Evolutionary conservation across 1,140 invertebrate species (phyloP).

Genomic region (Cyclargus thomasi): DNA sequence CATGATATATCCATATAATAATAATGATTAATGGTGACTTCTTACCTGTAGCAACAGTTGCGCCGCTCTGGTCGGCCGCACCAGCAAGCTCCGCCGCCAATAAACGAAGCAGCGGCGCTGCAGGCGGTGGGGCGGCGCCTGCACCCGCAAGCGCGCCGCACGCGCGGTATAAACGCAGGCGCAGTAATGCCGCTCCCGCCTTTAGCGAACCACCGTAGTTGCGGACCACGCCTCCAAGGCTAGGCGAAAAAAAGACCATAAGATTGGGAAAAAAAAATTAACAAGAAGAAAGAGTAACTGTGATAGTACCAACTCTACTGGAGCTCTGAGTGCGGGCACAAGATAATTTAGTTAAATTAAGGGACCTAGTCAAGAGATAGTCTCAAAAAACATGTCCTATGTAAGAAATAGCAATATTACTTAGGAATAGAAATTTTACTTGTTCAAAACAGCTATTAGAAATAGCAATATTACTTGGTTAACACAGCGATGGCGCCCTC

Average conservation of each 20-base stretch:
- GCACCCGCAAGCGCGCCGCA: conserved; percentile 88
- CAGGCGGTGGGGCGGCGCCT: conserved; percentile 81
- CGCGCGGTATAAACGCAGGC: conserved; percentile 93
- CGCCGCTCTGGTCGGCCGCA: conserved; percentile 93
- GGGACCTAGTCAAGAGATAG: too few relatives aligned
- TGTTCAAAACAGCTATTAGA: too few relatives aligned
- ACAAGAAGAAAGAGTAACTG: too few relatives aligned
- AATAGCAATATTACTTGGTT: conserved; percentile 85
- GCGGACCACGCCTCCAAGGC: conserved; percentile 85
- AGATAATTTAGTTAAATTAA: too few relatives aligned
- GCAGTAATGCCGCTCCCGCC: conserved; percentile 93
- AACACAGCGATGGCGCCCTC: conserved; percentile 96
- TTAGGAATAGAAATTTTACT: too few relatives aligned
- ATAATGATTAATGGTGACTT: too few relatives aligned
- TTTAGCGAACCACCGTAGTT: conserved; percentile 95
- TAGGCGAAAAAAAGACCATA: conserved; percentile 15
- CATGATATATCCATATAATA: too few relatives aligned
- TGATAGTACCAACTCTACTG: too few relatives aligned
- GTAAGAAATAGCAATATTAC: conserved; percentile 75
- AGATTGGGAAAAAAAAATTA: too few relatives aligned
- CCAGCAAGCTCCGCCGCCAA: conserved; percentile 97
- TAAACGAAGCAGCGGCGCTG: conserved; percentile 91
- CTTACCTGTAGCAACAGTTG: conserved; percentile 86
- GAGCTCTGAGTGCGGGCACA: too few relatives aligned
- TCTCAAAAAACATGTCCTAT: background rate